These are phyloP conservation scores for Grammomys dolichurus DNA, from an alignment of 2,113 vertebrate genomes.

Conservation along the genomic window DNA sequence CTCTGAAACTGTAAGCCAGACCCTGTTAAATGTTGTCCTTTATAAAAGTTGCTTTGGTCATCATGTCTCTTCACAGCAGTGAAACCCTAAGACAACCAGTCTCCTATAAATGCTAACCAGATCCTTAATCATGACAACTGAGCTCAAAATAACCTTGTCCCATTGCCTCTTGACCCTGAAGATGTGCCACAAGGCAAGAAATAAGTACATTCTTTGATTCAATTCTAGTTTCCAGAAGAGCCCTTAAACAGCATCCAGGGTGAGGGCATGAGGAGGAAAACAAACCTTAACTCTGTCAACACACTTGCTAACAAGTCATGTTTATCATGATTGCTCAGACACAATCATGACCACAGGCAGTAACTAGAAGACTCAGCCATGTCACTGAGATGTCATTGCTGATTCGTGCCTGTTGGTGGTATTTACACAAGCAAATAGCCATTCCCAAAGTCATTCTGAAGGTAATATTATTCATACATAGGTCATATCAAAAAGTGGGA, in stretches of 20 bases:
- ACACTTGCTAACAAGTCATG: neutral
- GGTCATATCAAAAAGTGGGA: slow-evolving; percentile 4
- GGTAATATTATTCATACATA: neutral
- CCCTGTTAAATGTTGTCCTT: too few species aligned
- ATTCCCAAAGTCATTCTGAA: neutral
- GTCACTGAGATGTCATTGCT: neutral
- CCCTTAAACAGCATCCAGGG: neutral
- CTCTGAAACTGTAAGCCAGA: too few species aligned
- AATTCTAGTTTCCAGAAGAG: slow-evolving; percentile 9
- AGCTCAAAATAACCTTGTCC: neutral
- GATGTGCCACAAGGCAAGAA: slow-evolving; percentile 2
- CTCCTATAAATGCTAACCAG: neutral
- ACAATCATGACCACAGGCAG: neutral
- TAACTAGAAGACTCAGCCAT: neutral
- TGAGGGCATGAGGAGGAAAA: neutral
- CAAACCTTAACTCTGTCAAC: slow-evolving; percentile 36
- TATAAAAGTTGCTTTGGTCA: too few species aligned
- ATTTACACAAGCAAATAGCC: slow-evolving; percentile 12
- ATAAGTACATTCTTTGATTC: slow-evolving; percentile 51
- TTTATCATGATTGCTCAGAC: neutral
- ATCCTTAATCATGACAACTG: neutral
- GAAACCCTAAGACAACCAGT: neutral
- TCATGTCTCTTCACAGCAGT: too few species aligned
- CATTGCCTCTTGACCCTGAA: slow-evolving; percentile 6
- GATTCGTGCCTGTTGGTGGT: neutral